phyloP scores from a whole-genome alignment of 2,888 invertebrate genomes.

The Chromoteleia sp. region DNA sequence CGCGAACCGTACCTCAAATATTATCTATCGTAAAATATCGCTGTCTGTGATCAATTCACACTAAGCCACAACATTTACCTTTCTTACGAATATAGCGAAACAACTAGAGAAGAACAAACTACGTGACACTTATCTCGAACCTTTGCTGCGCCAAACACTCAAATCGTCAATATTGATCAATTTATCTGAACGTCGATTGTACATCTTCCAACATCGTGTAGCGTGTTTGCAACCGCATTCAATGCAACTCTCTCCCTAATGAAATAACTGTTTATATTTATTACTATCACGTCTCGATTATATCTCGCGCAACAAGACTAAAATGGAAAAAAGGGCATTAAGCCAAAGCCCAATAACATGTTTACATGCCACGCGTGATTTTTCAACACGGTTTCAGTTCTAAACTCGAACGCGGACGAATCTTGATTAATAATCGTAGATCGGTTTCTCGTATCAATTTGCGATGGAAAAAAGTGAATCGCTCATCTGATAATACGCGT shows the following conservation, averaged over 20 bases:
- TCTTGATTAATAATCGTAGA: slow-evolving; percentile 53
- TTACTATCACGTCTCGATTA: slow-evolving; percentile 33
- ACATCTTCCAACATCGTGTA: slow-evolving; percentile 22
- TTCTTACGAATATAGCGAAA: slow-evolving; percentile 18
- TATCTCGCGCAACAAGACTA: slow-evolving; percentile 41
- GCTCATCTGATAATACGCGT: slow-evolving; percentile 26
- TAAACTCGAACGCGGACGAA: slow-evolving; percentile 25
- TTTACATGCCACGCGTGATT: slow-evolving; percentile 32
- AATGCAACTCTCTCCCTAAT: slow-evolving; percentile 30
- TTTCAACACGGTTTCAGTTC: slow-evolving; percentile 31
- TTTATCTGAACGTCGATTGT: slow-evolving; percentile 36
- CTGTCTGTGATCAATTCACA: slow-evolving; percentile 14
- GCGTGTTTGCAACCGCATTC: slow-evolving; percentile 50
- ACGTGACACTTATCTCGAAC: slow-evolving; percentile 33
- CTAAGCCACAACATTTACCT: slow-evolving; percentile 17
- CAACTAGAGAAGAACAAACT: slow-evolving; percentile 19
- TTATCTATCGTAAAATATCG: slow-evolving; percentile 4
- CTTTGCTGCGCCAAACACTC: slow-evolving; percentile 26
- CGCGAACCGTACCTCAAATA: slow-evolving; percentile 2
- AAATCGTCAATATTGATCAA: slow-evolving; percentile 53
- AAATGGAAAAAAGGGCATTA: slow-evolving; percentile 20
- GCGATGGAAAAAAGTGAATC: slow-evolving; percentile 32
- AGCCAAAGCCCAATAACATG: slow-evolving; percentile 28
- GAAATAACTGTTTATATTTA: slow-evolving; percentile 58
- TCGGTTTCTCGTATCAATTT: slow-evolving; percentile 48